Percentiles rank a stretch among this genome's conserved stretches.
These are phyloP conservation scores for Scaeva pyrastri DNA, from an alignment of 2,888 invertebrate species.

Conservation along the genomic window DNA sequence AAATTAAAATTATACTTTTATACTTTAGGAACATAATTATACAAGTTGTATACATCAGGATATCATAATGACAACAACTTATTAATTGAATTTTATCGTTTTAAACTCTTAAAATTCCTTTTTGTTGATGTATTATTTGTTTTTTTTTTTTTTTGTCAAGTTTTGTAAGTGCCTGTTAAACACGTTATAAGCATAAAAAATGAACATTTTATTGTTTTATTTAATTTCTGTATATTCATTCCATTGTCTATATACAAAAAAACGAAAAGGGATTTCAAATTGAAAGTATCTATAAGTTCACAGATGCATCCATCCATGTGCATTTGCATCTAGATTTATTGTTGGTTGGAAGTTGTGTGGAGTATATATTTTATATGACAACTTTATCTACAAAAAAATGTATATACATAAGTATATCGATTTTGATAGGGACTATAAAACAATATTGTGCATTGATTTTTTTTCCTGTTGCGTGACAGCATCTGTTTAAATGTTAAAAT, in stretches of 20 bases:
- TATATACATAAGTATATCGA: slow-evolving; percentile 1
- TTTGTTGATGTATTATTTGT: background rate
- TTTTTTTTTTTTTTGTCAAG: background rate
- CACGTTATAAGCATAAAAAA: background rate
- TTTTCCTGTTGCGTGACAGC: slow-evolving; percentile 9
- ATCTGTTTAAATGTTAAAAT: slow-evolving; percentile 22
- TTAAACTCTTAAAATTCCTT: background rate
- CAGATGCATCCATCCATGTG: background rate
- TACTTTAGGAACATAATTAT: background rate
- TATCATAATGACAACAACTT: slow-evolving; percentile 1
- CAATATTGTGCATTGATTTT: slow-evolving; percentile 22
- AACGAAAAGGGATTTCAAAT: slow-evolving; percentile 3
- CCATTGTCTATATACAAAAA: background rate
- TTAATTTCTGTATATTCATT: background rate
- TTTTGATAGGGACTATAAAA: background rate
- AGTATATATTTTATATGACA: background rate
- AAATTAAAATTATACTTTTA: slow-evolving; percentile 25
- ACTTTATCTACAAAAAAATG: too few species aligned
- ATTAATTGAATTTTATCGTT: slow-evolving; percentile 18
- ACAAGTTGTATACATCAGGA: background rate
- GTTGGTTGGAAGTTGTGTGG: background rate
- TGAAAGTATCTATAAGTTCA: background rate
- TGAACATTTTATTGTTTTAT: background rate
- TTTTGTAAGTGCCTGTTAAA: background rate
- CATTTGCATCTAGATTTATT: slow-evolving; percentile 2